These are phyloP conservation scores for Gadus macrocephalus DNA, from an alignment of 2,113 vertebrate species.

Conservation along the genomic window DNA sequence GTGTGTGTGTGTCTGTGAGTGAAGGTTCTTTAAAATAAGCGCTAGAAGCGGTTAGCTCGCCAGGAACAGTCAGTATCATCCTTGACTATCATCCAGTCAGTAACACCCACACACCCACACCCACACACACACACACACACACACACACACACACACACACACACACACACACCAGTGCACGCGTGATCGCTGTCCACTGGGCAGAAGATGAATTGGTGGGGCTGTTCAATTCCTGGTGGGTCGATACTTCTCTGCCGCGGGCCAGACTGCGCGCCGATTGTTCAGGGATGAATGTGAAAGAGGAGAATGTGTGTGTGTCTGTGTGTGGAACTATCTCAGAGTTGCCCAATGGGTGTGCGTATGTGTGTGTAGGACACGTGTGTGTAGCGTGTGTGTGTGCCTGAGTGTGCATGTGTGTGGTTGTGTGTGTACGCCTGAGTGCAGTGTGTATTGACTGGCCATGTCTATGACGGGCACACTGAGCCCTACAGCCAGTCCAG, in stretches of 20 bases:
- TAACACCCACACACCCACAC: slow-evolving; percentile 9
- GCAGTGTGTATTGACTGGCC: too few relatives aligned
- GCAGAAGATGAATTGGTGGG: slow-evolving; percentile 58
- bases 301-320: slow-evolving; percentile 7
- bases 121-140: neutral
- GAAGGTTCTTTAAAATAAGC: neutral
- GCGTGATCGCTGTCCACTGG: slow-evolving; percentile 1
- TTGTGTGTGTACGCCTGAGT: too few relatives aligned
- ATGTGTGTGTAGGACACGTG: neutral
- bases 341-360: slow-evolving; percentile 4
- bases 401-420: too few relatives aligned
- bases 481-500: neutral
- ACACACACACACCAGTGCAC: neutral
- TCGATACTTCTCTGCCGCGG: slow-evolving; percentile 49
- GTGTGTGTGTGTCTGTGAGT: neutral
- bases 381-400: too few relatives aligned
- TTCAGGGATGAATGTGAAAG: neutral
- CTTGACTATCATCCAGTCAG: slow-evolving; percentile 20
- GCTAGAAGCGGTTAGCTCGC: neutral
- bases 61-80: slow-evolving; percentile 11
- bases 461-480: too few relatives aligned
- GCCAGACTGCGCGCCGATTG: slow-evolving; percentile 15
- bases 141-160: slow-evolving; percentile 16
- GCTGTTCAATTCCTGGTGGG: slow-evolving; percentile 45
- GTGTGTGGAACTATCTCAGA: slow-evolving; percentile 1